These are phyloP conservation scores for Diglossa cyanea DNA, from an alignment of 2,797 vertebrate species.

Conservation along the genomic window DNA sequence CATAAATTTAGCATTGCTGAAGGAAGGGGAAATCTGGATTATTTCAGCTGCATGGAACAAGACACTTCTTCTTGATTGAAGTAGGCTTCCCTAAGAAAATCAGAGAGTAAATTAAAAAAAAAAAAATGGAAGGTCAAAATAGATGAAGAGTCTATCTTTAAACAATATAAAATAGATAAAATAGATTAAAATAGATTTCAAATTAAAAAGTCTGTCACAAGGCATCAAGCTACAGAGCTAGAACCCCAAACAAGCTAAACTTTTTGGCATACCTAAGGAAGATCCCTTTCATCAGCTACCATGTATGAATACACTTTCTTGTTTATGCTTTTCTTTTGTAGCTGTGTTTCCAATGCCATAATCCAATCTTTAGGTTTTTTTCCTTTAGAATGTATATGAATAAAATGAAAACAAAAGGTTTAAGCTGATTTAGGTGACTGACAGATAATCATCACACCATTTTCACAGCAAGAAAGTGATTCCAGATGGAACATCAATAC, in stretches of 20 bases:
- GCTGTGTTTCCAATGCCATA: neutral
- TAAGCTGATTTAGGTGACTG: neutral
- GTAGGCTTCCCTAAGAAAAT: neutral
- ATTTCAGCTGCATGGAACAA: neutral
- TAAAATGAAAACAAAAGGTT: neutral
- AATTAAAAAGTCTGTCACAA: neutral
- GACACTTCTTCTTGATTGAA: neutral
- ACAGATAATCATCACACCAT: neutral
- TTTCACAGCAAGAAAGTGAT: neutral
- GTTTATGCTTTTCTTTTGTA: neutral
- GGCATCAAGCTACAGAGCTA: neutral
- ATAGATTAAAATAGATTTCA: neutral
- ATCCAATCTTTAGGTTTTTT: neutral
- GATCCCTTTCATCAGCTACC: neutral
- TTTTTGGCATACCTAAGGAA: neutral
- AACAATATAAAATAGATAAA: neutral
- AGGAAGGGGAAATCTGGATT: neutral
- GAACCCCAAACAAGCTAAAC: neutral
- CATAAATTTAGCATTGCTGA: neutral
- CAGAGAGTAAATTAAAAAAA: neutral
- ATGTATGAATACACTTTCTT: neutral
- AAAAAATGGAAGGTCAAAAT: neutral
- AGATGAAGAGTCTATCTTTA: neutral
- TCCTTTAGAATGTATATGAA: neutral
- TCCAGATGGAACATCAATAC: neutral